Base-by-base conservation (phyloP, 2,113 vertebrate species). In the Sander vitreus region DNA sequence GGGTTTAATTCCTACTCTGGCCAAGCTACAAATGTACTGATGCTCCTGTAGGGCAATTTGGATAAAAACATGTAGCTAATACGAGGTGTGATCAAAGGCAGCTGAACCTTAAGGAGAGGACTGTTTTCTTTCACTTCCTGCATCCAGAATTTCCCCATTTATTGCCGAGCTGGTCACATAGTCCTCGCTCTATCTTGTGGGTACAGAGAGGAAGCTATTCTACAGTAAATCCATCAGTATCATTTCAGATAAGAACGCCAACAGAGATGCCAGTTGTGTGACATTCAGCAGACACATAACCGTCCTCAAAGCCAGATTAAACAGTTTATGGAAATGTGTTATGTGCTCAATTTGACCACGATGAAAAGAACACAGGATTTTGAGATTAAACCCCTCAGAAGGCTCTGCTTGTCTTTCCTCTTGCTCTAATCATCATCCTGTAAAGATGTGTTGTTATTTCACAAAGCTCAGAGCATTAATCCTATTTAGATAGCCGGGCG, bases 381-480 rank as follows among this genome's bases (percentile, higher is more conserved):
- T 47, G 57, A 65, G 55, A 81, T 50, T 54, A 66, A 69, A 69
- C 76, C 58, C 60, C 73, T 58, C 72, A 45, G 36, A 64, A 43
- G 67, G 45, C 64, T 14, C 36, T 19, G 39, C n/a, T n/a, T 47
- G 59, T 48, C 57, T 80, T 63, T 73, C 67, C 55, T 72, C 69
- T 75, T 73, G 25, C 53, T 51, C 80, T 85, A 78, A 88, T 88
- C 65, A 25, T 39, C 33, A 6, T 27, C 65, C 82, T 85, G 81
- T 39, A 30, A 74, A 78, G 65, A 72, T 36, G 62, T 63, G 30
- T 16, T 83, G 53, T 67, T 43, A 27, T 73, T 76, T 77, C 58
- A 72, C 59, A 76, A 50, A 78, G 81, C 81, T 67, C 58, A 64
- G 47, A 65, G 23, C 30, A n/a, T 75, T 81, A 77, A 90, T 88